Evolutionary conservation across 2,113 vertebrate genomes (phyloP), one percentile per base, ranked within the genome.

Genomic region (Henicopernis longicauda): DNA sequence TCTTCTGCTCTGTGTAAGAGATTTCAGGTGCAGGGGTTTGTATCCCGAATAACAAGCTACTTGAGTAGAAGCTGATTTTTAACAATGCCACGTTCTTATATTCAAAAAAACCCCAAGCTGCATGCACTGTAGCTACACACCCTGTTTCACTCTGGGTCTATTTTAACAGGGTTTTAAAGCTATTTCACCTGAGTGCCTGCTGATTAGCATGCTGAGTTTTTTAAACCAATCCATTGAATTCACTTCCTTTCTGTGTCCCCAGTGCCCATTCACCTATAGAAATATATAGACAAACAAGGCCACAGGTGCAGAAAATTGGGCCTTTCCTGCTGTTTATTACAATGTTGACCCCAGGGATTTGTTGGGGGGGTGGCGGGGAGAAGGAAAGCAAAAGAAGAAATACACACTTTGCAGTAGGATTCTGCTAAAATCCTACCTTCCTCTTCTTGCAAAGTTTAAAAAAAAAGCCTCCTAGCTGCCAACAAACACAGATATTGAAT

Each of bases 251-350:
- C 94, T 87, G 69, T 1, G 16, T 96, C 89, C 90, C 94, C 70
- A 91, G 91, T 96, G 95, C 83, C 94, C 92, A 96, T 96, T 97
- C 96, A 94, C 95, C 95, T 97, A 96, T 94, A 96, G 96, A 97
- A 97, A 96, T 95, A 89, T 45, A 91, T 34, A 94, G 95, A 96
- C 93, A 97, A 97, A 97, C 93, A 96, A 97, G 94, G 88, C 86
- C 95, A 93, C 97, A 98, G 97, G 97, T 97, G 97, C 96, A 97
- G 95, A 97, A 97, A 97, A 98, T 93, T 95, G 83, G 95, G 82
- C 40, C 91, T 95, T 95, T 97, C 97, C 97, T 97, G 95, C 95
- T 97, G 96, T 91, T 96, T 97, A 96, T 97, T 95, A 97, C 95
- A 96, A 93, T 85, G 62, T 91, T 86, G 88, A 90, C 89, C 94